These are phyloP conservation scores for Tenualosa thibaudeaui DNA, from an alignment of 2,797 vertebrate genomes.

Conservation along the genomic window DNA sequence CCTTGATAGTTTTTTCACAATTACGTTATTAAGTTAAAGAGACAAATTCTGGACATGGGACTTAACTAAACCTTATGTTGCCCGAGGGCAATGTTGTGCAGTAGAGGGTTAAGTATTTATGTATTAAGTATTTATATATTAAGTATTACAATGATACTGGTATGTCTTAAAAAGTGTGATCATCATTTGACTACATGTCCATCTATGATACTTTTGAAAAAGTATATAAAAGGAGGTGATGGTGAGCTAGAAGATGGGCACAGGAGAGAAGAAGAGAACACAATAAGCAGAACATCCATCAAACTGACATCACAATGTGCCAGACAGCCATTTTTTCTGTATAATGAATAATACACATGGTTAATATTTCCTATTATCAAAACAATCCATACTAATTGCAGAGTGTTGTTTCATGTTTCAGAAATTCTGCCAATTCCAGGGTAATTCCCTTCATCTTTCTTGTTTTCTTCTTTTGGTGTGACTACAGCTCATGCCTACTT, in stretches of 20 bases:
- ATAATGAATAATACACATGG: background rate
- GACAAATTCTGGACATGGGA: too few relatives aligned
- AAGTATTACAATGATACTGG: background rate
- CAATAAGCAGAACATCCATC: background rate
- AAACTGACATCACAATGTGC: background rate
- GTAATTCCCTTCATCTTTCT: slow-evolving; percentile 58
- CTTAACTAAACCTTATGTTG: too few relatives aligned
- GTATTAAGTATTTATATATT: too few relatives aligned
- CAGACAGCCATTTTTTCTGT: background rate
- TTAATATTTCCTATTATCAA: background rate
- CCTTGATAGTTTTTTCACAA: too few relatives aligned
- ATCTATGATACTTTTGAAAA: background rate
- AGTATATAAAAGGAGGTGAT: too few relatives aligned
- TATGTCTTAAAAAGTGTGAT: background rate
- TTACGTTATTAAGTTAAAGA: too few relatives aligned
- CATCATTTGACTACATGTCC: background rate
- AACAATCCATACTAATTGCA: slow-evolving; percentile 2
- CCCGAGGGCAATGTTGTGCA: too few relatives aligned
- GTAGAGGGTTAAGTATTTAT: too few relatives aligned
- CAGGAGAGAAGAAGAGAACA: background rate
- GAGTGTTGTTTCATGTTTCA: slow-evolving; percentile 43
- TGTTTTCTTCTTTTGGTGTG: slow-evolving; percentile 36
- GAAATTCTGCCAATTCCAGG: slow-evolving; percentile 69
- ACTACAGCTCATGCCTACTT: slow-evolving; percentile 25
- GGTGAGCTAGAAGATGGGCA: background rate